Evolutionary conservation across 2,797 vertebrate species (phyloP).

Genomic region (Columba guinea): DNA sequence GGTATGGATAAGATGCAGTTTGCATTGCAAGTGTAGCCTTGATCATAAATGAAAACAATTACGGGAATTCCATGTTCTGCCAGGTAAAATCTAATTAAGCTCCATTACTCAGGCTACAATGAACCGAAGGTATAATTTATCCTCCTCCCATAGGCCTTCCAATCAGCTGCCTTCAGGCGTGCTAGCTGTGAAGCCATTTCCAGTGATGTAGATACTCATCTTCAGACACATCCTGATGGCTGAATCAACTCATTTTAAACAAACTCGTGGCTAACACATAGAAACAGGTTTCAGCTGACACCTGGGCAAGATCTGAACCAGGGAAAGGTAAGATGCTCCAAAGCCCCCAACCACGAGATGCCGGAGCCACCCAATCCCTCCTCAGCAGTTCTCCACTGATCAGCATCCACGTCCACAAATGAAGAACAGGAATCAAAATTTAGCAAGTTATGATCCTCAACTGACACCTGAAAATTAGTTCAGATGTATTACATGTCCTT

Average conservation of each 20-base stretch:
- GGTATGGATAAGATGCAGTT: not conserved
- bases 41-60: not conserved
- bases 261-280: not conserved
- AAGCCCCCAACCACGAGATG: not conserved
- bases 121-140: conserved; percentile 22
- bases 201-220: not conserved
- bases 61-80: not conserved
- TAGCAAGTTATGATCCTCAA: not conserved
- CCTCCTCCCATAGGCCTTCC: not conserved
- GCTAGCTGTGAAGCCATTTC: not conserved
- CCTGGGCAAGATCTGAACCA: not conserved
- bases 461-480: not conserved
- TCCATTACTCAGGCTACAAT: not conserved
- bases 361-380: not conserved
- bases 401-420: not conserved
- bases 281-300: not conserved
- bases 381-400: not conserved
- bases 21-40: not conserved
- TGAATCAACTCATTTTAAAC: conserved; percentile 20
- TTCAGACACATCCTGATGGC: not conserved
- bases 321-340: not conserved
- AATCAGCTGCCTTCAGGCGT: not conserved
- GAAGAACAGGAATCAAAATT: not conserved
- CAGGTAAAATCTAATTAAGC: conserved; percentile 36
- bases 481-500: not conserved